These are phyloP conservation scores for Bubo bubo DNA, from an alignment of 2,113 vertebrate genomes.

Conservation along the genomic window DNA sequence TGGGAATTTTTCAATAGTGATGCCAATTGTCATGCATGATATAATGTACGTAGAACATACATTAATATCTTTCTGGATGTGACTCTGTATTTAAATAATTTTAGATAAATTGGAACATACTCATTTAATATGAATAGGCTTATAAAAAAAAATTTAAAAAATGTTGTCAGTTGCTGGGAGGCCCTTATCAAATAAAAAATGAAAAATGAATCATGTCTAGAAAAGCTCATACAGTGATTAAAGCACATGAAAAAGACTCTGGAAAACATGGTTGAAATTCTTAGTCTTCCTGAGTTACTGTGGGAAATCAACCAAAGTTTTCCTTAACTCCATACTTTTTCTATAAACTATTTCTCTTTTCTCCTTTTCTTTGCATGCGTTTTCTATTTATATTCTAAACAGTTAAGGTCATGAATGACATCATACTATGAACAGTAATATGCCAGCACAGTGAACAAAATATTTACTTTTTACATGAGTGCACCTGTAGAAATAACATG, in stretches of 20 bases:
- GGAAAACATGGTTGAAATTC: background rate
- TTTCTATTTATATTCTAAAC: background rate
- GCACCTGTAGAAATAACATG: background rate
- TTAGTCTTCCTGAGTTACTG: background rate
- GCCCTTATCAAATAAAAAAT: background rate
- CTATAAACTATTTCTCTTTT: background rate
- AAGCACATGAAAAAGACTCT: background rate
- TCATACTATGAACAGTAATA: background rate
- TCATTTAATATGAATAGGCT: background rate
- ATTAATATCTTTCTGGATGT: background rate
- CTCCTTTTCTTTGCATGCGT: background rate
- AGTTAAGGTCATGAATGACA: background rate
- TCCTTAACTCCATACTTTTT: background rate
- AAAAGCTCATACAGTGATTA: background rate
- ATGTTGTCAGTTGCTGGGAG: background rate
- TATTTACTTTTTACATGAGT: background rate
- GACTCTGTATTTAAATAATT: background rate
- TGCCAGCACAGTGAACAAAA: background rate
- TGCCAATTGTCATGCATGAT: background rate
- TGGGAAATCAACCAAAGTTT: background rate
- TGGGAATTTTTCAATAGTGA: background rate
- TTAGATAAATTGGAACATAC: background rate
- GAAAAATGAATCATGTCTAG: background rate
- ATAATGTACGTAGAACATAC: background rate
- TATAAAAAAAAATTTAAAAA: background rate